These are phyloP conservation scores for Yoshiicerus persimilis DNA, from an alignment of 1,140 invertebrate genomes.

Conservation along the genomic window DNA sequence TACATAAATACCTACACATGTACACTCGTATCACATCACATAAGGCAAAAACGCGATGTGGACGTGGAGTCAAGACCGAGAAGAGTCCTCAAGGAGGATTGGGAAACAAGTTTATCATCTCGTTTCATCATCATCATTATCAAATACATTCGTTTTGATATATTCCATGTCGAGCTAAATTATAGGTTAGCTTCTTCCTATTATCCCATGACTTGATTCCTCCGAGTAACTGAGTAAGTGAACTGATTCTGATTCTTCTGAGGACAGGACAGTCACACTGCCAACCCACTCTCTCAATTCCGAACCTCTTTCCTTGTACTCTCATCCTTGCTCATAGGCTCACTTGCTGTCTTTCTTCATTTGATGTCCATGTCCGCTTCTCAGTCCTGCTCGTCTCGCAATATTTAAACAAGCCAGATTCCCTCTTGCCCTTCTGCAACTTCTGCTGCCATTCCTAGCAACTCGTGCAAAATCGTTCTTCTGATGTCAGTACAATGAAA, in stretches of 20 bases:
- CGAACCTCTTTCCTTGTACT: not conserved
- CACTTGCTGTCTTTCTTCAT: not conserved
- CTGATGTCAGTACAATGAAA: not conserved
- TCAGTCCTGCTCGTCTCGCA: too few relatives aligned
- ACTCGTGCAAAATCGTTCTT: not conserved
- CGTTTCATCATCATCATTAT: conserved; percentile 32
- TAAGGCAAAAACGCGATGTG: not conserved
- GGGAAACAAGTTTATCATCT: conserved; percentile 34
- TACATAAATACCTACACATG: not conserved
- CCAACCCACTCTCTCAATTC: not conserved
- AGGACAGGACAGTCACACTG: conserved; percentile 13
- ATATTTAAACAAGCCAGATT: not conserved
- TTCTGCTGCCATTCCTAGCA: not conserved
- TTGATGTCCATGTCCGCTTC: not conserved
- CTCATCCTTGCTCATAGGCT: not conserved
- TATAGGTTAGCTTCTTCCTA: conserved; percentile 19
- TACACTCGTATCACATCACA: not conserved
- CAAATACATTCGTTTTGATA: conserved; percentile 24
- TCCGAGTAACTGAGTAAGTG: not conserved
- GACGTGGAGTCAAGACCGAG: not conserved
- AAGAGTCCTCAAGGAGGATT: conserved; percentile 24
- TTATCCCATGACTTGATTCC: conserved; percentile 3
- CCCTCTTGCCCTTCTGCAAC: not conserved
- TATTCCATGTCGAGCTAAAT: conserved; percentile 2
- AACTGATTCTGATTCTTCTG: not conserved